Evolutionary conservation across 2,888 invertebrate genomes (phyloP).

Genomic region (Agonum fuliginosum): DNA sequence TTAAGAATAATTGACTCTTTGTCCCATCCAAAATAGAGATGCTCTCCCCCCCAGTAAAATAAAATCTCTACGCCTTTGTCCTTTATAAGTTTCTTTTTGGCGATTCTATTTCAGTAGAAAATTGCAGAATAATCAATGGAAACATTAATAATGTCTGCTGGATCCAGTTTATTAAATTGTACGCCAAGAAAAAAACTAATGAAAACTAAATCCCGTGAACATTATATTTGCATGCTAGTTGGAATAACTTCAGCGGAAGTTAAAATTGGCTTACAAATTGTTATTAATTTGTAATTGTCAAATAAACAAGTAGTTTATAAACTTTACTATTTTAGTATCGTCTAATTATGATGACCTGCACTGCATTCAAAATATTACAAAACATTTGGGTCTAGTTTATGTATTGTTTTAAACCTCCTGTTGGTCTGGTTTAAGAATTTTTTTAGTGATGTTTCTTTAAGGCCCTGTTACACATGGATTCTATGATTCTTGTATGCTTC

Average conservation of each 20-base stretch:
- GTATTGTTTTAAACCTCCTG: too few relatives aligned
- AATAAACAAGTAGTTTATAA: conserved; percentile 17
- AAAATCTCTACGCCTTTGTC: neutral
- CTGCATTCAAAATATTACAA: too few relatives aligned
- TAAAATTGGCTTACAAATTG: conserved; percentile 36
- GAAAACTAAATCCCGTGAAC: conserved; percentile 5
- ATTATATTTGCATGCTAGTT: conserved; percentile 12
- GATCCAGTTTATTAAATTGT: neutral
- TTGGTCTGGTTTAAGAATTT: too few relatives aligned
- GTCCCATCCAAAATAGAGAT: too few relatives aligned
- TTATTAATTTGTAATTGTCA: conserved; percentile 36
- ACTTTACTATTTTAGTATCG: neutral
- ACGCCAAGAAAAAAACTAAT: neutral
- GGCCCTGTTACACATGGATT: too few relatives aligned
- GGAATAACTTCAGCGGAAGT: conserved; percentile 25
- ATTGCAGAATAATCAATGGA: neutral
- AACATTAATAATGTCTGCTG: neutral
- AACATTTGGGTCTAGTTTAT: too few relatives aligned
- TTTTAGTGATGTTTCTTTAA: too few relatives aligned
- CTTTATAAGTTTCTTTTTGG: neutral
- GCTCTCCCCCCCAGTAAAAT: neutral
- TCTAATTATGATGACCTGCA: neutral
- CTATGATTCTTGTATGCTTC: too few relatives aligned
- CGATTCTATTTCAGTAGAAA: neutral
- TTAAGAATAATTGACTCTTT: too few relatives aligned